These are phyloP conservation scores for Tokudaia tokunoshimensis DNA, from an alignment of 2,797 vertebrate genomes.

Conservation along the genomic window DNA sequence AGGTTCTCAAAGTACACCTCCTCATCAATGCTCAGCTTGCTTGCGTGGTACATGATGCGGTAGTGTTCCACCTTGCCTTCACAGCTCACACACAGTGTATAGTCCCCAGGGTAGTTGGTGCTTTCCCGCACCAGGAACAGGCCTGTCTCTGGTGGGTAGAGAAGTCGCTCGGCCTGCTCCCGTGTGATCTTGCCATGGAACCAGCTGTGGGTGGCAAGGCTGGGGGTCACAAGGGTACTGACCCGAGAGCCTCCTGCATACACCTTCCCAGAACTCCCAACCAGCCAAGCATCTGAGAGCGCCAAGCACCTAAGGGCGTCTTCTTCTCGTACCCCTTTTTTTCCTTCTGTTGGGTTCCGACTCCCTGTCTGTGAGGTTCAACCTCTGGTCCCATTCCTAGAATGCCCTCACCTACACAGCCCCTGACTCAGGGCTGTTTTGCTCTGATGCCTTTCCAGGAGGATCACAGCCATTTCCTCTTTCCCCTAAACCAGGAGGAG, in stretches of 20 bases:
- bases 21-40: slow-evolving; percentile 97
- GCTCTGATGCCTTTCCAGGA: neutral
- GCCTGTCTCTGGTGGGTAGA: slow-evolving; percentile 95
- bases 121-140: slow-evolving; percentile 98
- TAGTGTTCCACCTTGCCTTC: slow-evolving; percentile 99
- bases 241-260: neutral
- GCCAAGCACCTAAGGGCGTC: neutral
- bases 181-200: slow-evolving; percentile 99
- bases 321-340: neutral
- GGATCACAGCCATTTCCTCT: neutral
- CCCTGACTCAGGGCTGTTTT: neutral
- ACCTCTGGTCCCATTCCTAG: neutral
- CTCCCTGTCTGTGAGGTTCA: neutral
- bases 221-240: neutral
- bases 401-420: neutral
- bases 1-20: slow-evolving; percentile 98
- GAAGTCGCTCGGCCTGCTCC: slow-evolving; percentile 94
- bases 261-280: rapidly evolving
- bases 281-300: neutral
- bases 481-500: neutral
- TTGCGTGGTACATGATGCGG: slow-evolving; percentile 95
- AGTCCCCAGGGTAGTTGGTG: slow-evolving; percentile 99
- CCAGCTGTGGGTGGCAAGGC: slow-evolving; percentile 90
- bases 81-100: slow-evolving; percentile 98
- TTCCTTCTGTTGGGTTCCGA: neutral